Base-by-base conservation (phyloP, 92 coral and sea anemone genomes). In the Phymanthus crucifer region DNA sequence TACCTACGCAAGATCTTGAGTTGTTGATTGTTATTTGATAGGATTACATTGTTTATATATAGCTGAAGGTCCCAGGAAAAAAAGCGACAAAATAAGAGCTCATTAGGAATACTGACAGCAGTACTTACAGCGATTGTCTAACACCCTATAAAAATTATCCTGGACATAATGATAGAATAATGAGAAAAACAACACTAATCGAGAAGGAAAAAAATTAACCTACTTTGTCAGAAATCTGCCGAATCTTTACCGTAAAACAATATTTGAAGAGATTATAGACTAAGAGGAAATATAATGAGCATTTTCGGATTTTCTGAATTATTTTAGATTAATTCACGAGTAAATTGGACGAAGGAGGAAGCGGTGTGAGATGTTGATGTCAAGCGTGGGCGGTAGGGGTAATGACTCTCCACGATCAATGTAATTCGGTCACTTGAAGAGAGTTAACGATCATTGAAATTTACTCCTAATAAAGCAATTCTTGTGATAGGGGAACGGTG, bases 291-390 rank as follows among this genome's bases (percentile, higher is more conserved):
- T 26, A 61, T 24, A 61, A 61, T 61, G 68, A 61, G 68, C 35
- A 24, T 24, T 61, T 61, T 61, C 68, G 68, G 68, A 61, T 61
- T 24, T 61, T 29, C 19, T 5, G 68, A 61, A 61, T 61, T 24
- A 19, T 54, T 54, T 54, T 19, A 3, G 23, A 54, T 54, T 54
- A 61, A 61, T 29, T 61, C 29, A 27, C 13, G 68, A 27, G 68
- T 54, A 54, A 54, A 54, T 54, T 54, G 64, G 10, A 21, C 27
- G 64, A 54, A 54, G 29, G 64, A 54, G 68, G 68, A 61, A 61
- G 68, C 68, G 33, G 68, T 27, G 34, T 11, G 29, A 7, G 13
- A 12, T n/a, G 68, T 24, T 29, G 12, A 27, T 5, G 34, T 0
- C 29, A 1, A 61, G 32, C 68, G 68, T 61, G 68, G 68, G 34